Evolutionary conservation across 2,113 vertebrate genomes (phyloP).

Genomic region (Oreocharis arfaki): DNA sequence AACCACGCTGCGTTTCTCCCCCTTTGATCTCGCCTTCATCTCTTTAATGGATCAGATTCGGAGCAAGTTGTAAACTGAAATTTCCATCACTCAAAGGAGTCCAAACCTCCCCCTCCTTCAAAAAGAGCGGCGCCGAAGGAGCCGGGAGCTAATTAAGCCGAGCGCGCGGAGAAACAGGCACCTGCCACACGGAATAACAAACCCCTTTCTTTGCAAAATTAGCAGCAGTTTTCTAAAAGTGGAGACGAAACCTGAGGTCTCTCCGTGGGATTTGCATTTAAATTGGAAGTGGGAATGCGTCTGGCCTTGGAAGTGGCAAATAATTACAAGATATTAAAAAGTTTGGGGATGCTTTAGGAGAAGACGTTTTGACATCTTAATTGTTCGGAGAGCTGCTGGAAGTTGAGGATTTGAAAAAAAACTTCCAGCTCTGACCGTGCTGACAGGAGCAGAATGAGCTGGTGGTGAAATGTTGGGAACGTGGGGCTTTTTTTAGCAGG

Average conservation of each 20-base stretch:
- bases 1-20: neutral
- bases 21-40: neutral
- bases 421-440: neutral
- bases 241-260: conserved; percentile 35
- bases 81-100: neutral
- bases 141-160: conserved; percentile 20
- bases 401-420: neutral
- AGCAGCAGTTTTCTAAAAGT: conserved; percentile 40
- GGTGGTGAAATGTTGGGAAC: neutral
- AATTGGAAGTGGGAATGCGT: conserved; percentile 62
- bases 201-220: neutral
- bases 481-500: neutral
- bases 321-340: conserved; percentile 64
- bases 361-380: conserved; percentile 54
- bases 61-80: neutral
- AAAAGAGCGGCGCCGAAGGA: neutral
- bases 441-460: neutral
- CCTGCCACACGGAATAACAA: neutral
- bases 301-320: conserved; percentile 52
- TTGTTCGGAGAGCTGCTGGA: conserved; percentile 35
- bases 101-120: neutral
- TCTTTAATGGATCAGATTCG: neutral
- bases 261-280: conserved; percentile 63
- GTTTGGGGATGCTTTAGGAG: conserved; percentile 43
- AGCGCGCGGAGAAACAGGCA: neutral